Evolutionary conservation across 1,140 invertebrate genomes (phyloP).

Genomic region (Drosophila truncata): DNA sequence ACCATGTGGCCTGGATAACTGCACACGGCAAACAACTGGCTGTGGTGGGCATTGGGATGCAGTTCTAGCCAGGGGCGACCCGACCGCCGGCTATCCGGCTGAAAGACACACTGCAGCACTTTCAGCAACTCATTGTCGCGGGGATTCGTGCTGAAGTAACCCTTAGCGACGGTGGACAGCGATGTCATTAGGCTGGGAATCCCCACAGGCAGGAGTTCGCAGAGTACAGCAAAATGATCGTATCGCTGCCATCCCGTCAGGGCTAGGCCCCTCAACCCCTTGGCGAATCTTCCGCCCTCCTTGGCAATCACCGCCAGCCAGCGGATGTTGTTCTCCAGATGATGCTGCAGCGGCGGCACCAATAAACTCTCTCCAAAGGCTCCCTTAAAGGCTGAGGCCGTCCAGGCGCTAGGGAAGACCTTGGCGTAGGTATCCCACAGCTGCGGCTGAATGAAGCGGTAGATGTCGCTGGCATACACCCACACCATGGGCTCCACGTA

Average conservation of each 20-base stretch:
- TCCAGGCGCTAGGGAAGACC: conserved; percentile 95
- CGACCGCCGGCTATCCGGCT: conserved; percentile 80
- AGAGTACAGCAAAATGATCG: conserved; percentile 96
- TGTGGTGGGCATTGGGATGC: conserved; percentile 74
- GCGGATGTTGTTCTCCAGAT: conserved; percentile 90
- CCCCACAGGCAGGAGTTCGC: conserved; percentile 94
- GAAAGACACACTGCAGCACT: conserved; percentile 87
- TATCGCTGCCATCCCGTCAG: conserved; percentile 93
- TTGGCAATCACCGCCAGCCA: conserved; percentile 89
- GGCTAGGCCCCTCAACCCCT: conserved; percentile 88
- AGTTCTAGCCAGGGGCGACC: conserved; percentile 81
- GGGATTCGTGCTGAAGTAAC: conserved; percentile 88
- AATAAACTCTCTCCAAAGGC: conserved; percentile 93
- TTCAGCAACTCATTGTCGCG: conserved; percentile 86
- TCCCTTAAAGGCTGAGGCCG: conserved; percentile 87
- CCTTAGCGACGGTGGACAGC: conserved; percentile 87
- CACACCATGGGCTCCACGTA: conserved; percentile 95
- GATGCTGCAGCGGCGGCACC: conserved; percentile 89
- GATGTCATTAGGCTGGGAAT: conserved; percentile 91
- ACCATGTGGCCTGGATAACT: conserved; percentile 87
- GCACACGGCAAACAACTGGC: conserved; percentile 74
- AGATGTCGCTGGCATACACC: conserved; percentile 90
- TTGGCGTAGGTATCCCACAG: conserved; percentile 93
- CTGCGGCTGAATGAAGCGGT: conserved; percentile 86
- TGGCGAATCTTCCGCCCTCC: conserved; percentile 85